phyloP scores from a whole-genome alignment of 2,888 invertebrate species.

The Branchipolynoe longqiensis region DNA sequence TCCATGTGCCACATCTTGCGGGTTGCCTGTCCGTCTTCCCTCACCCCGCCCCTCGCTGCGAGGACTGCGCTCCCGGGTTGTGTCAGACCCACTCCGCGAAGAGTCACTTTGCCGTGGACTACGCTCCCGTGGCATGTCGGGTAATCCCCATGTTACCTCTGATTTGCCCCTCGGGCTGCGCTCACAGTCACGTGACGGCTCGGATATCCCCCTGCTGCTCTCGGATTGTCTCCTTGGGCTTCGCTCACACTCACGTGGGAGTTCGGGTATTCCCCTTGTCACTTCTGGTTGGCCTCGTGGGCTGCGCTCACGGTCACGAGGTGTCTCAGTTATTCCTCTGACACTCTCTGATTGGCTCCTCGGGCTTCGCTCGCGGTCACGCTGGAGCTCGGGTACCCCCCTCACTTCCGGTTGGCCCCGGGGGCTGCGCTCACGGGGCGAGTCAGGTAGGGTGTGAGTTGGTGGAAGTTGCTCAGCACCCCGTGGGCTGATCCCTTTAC shows the following conservation, averaged over 20 bases:
- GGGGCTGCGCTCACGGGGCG: no score
- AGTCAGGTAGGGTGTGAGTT: no score
- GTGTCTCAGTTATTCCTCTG: background rate
- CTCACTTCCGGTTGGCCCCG: no score
- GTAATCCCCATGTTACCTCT: background rate
- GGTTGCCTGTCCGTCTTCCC: background rate
- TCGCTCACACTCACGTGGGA: background rate
- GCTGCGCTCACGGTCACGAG: background rate
- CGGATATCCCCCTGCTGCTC: no score
- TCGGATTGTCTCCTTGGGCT: no score
- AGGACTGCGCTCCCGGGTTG: conserved; percentile 8
- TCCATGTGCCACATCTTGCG: background rate
- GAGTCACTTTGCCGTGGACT: conserved; percentile 42
- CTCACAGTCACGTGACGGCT: background rate
- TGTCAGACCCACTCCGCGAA: conserved; percentile 15
- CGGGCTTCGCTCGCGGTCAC: conserved; percentile 10
- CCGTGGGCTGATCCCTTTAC: background rate
- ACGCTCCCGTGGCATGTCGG: conserved; percentile 7
- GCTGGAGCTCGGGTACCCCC: background rate
- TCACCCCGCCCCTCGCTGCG: background rate
- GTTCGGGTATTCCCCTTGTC: no score
- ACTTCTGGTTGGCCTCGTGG: no score
- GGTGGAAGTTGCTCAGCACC: background rate
- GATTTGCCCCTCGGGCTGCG: conserved; percentile 13
- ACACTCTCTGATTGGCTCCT: background rate